phyloP scores from a whole-genome alignment of 2,113 vertebrate species.

The Mirza zaza region DNA sequence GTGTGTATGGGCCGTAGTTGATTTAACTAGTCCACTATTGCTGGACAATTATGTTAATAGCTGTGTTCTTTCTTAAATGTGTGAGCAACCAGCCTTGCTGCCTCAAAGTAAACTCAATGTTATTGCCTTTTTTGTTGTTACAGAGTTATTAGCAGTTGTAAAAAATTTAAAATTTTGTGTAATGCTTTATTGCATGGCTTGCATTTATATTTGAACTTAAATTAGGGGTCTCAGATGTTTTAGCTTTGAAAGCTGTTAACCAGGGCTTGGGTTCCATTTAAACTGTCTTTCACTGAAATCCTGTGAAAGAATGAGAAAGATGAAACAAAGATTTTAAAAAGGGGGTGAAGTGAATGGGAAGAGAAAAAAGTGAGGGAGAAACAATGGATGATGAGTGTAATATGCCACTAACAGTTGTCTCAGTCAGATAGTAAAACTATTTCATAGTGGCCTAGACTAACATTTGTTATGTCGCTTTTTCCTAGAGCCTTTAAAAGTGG shows the following conservation, averaged over 20 bases:
- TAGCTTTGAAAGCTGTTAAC: background rate
- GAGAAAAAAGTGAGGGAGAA: background rate
- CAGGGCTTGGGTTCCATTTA: background rate
- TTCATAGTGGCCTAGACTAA: background rate
- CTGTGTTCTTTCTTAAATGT: background rate
- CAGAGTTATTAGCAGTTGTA: background rate
- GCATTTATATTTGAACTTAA: background rate
- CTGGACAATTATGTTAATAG: background rate
- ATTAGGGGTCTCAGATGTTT: background rate
- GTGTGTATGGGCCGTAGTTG: background rate
- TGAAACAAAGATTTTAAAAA: background rate
- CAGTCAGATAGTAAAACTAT: background rate
- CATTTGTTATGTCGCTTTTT: background rate
- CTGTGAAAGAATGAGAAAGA: background rate
- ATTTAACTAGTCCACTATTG: background rate
- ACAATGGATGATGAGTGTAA: background rate
- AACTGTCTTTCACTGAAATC: background rate
- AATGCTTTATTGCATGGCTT: background rate
- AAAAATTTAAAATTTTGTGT: background rate
- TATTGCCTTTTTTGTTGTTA: background rate
- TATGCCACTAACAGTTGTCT: background rate
- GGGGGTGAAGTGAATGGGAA: background rate
- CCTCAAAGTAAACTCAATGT: background rate
- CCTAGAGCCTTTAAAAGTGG: background rate
- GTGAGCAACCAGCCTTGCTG: background rate